These are phyloP conservation scores for Calosoma granatense DNA, from an alignment of 1,140 invertebrate species.

Conservation along the genomic window DNA sequence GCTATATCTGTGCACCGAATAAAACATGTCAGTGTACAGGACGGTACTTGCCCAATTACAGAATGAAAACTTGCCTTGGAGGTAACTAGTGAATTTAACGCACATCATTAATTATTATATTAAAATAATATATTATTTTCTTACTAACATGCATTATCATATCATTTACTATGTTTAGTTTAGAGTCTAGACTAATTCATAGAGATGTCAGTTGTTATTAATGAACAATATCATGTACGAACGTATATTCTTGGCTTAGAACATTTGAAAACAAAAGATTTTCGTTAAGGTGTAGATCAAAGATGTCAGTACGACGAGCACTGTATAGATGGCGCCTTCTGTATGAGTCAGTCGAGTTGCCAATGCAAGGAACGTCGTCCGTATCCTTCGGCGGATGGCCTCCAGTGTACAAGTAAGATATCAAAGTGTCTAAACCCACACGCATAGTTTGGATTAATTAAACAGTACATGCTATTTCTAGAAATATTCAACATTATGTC, in stretches of 20 bases:
- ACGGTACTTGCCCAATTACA: constrained; percentile 19
- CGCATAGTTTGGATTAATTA: too few species aligned
- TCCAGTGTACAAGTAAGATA: constrained; percentile 22
- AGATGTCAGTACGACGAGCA: constrained; percentile 26
- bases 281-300: constrained; percentile 22
- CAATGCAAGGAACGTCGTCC: constrained; percentile 24
- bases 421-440: too few species aligned
- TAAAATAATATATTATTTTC: background rate
- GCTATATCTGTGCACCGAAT: constrained; percentile 24
- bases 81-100: constrained; percentile 16
- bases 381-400: constrained; percentile 16
- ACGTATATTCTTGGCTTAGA: background rate
- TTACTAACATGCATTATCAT: background rate
- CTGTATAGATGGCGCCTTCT: constrained; percentile 27
- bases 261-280: too few species aligned
- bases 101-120: background rate
- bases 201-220: too few species aligned
- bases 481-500: too few species aligned
- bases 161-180: constrained; percentile 5
- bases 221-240: too few species aligned
- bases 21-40: constrained; percentile 23
- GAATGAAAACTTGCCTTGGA: constrained; percentile 23
- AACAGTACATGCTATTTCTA: too few species aligned
- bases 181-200: background rate
- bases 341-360: constrained; percentile 23